Evolutionary conservation across 2,797 vertebrate species (phyloP).

Genomic region (Cyprinella venusta): DNA sequence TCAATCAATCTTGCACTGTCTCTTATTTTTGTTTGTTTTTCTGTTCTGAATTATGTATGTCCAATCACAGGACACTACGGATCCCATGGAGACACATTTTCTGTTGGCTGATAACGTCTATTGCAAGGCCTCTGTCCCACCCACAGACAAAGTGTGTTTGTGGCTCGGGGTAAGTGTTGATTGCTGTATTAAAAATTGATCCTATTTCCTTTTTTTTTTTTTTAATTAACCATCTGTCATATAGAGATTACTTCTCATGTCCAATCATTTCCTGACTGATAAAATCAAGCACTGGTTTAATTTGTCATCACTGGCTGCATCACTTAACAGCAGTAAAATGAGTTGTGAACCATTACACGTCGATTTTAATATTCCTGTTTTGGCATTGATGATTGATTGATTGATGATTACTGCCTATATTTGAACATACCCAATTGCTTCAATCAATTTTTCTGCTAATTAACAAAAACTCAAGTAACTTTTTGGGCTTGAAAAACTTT

Average conservation of each 20-base stretch:
- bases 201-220: not conserved
- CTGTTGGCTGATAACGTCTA: constrained; percentile 95
- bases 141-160: constrained; percentile 97
- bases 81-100: constrained; percentile 94
- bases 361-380: not conserved
- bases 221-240: not conserved
- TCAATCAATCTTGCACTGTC: not conserved
- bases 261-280: not conserved
- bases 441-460: not conserved
- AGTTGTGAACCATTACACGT: not conserved
- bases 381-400: not conserved
- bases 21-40: not conserved
- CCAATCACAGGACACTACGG: constrained; percentile 84
- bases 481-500: not conserved
- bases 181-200: not conserved
- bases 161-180: constrained; percentile 93
- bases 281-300: not conserved
- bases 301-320: not conserved
- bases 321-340: not conserved
- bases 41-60: not conserved
- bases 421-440: not conserved
- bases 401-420: not conserved
- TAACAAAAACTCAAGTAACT: not conserved
- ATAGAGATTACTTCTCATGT: not conserved
- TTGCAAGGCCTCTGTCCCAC: constrained; percentile 94